Conservation (phyloP, 2,113 vertebrate species). For the Petaurus breviceps region DNA sequence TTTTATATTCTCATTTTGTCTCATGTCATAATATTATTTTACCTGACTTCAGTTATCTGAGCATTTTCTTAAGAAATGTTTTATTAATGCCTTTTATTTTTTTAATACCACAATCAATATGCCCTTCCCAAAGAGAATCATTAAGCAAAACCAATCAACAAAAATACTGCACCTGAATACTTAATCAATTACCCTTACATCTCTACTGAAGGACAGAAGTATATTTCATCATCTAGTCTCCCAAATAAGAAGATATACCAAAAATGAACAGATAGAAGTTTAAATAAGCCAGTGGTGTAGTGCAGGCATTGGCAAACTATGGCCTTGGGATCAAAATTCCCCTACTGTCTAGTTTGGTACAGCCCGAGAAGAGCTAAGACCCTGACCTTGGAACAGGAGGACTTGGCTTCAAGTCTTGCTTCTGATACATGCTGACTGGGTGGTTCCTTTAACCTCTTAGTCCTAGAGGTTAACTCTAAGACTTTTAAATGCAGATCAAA, state of each 20-base stretch:
- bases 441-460: background rate
- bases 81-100: conserved; percentile 3
- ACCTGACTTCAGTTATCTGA: conserved; percentile 1
- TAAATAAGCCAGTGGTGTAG: background rate
- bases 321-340: background rate
- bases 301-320: background rate
- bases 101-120: background rate
- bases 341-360: background rate
- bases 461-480: background rate
- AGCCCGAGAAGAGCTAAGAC: background rate
- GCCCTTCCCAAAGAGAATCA: background rate
- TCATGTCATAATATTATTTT: conserved; percentile 57
- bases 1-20: conserved; percentile 44
- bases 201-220: background rate
- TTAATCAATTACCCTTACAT: background rate
- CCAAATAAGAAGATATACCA: conserved; percentile 22
- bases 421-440: background rate
- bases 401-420: background rate
- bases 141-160: background rate
- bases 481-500: background rate
- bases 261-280: conserved; percentile 41
- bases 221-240: conserved; percentile 36
- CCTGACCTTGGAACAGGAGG: background rate
- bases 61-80: conserved; percentile 19
- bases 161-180: background rate